Evolutionary conservation across 2,797 vertebrate species (phyloP).

Genomic region (Pantherophis vulpinus): DNA sequence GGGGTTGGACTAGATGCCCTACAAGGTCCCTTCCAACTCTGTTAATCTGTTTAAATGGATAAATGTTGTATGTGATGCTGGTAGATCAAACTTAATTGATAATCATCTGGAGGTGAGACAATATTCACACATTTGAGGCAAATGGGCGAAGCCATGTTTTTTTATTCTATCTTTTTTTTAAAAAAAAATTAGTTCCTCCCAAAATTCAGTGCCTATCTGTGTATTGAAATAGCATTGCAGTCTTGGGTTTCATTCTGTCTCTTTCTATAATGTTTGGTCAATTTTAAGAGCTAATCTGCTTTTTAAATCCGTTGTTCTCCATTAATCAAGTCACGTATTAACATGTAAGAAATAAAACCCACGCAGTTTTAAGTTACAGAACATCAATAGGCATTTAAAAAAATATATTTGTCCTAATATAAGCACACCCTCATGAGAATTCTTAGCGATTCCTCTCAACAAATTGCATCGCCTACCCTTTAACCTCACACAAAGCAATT

Average conservation of each 20-base stretch:
- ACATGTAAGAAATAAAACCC: background rate
- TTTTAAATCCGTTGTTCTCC: constrained; percentile 1
- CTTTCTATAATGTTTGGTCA: constrained; percentile 16
- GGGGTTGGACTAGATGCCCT: too few relatives aligned
- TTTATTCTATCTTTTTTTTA: background rate
- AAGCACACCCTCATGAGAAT: background rate
- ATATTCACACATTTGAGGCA: background rate
- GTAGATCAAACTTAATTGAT: background rate
- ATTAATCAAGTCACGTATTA: constrained; percentile 16
- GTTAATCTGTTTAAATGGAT: background rate
- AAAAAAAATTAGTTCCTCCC: background rate
- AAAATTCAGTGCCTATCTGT: background rate
- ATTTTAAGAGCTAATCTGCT: constrained; percentile 21
- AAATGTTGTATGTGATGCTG: background rate
- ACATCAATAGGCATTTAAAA: constrained; percentile 18
- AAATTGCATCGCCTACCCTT: constrained; percentile 6
- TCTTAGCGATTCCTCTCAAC: constrained; percentile 4
- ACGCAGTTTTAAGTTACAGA: background rate
- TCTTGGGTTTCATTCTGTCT: background rate
- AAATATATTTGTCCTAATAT: background rate
- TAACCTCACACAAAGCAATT: constrained; percentile 33
- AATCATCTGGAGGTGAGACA: background rate
- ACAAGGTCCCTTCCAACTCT: too few relatives aligned
- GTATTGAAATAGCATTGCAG: background rate
- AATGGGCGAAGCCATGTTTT: background rate